Conservation (phyloP, 2,113 vertebrate species). For the Sorex fumeus region DNA sequence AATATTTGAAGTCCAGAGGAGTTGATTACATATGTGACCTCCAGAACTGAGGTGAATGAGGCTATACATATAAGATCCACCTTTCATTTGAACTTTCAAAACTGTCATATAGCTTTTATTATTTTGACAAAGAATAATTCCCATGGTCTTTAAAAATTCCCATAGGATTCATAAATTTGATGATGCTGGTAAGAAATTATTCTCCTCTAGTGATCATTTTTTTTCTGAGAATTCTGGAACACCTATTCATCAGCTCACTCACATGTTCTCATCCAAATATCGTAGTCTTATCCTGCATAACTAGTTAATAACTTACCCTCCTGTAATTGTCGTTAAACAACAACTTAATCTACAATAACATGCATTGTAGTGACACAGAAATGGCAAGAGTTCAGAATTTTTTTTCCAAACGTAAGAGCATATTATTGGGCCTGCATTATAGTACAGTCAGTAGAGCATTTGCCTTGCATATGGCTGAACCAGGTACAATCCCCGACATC, state of each 20-base stretch:
- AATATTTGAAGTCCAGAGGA: constrained; percentile 80
- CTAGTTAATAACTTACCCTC: not conserved
- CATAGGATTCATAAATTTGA: constrained; percentile 59
- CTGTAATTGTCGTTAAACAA: not conserved
- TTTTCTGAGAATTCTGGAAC: not conserved
- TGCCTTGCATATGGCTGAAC: no score
- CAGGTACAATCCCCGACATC: no score
- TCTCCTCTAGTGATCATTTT: constrained; percentile 49
- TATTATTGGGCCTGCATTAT: no score
- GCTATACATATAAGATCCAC: constrained; percentile 51
- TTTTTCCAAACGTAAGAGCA: no score
- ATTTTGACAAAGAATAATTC: constrained; percentile 66
- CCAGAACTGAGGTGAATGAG: constrained; percentile 58
- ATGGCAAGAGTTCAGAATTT: no score
- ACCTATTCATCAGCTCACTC: not conserved
- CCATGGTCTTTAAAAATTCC: constrained; percentile 61
- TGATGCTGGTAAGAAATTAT: constrained; percentile 53
- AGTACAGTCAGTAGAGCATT: no score
- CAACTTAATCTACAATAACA: not conserved
- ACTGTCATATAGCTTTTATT: constrained; percentile 77
- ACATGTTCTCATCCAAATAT: not conserved
- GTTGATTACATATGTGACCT: constrained; percentile 75
- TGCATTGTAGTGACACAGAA: not conserved
- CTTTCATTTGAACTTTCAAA: constrained; percentile 66
- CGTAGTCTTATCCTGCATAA: not conserved